Evolutionary conservation across 35 echinoderm and acorn worm species (phyloP), one percentile per base, ranked within the genome.

Genomic region (Apostichopus japonicus): DNA sequence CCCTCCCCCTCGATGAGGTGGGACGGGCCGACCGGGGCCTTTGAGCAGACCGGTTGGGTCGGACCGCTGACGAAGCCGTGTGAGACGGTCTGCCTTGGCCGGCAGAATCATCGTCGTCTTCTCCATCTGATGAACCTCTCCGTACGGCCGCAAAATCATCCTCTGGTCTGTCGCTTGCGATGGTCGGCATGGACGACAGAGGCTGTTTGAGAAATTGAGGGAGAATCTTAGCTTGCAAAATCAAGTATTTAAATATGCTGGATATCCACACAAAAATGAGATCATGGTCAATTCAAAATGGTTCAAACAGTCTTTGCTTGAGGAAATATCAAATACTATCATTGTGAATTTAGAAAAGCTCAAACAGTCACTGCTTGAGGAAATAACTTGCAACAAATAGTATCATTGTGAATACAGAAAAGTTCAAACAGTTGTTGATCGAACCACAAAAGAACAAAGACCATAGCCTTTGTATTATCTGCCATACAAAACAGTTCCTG

Each of bases 151-250:
- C 6, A 62, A 86, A 94, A 25, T 95, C 95, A 11, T 91, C 93
- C 17, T 99, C 95, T 53, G 78, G 57, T 16, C 61, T 84, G 44
- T 94, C 86, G 75, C 92, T 93, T 54, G 91, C 93, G 33, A 95
- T 76, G 24, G 77, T 92, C 84, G 97, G 97, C 97, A 99, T 99
- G 56, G 92, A 94, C 33, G 97, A 96, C 4, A 99, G 80, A 22
- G 97, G 97, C 95, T 98, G 57, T 55, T 88, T 9, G 11, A 82
- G 4, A 82, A 44, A 82, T 33, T 9, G 19, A 15, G 8, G 15
- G 13, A 54, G 54, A 82, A 14, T 9, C 44, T 17, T 33, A 51
- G 8, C 11, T 15, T 9, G 79, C 11, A 25, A 81, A 82, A 17
- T 9, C 8, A 52, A 82, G 27, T 17, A 78, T 9, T 78, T 9